phyloP scores from a whole-genome alignment of 53 echinoderm and acorn worm genomes.

The Stichopus horrens region DNA sequence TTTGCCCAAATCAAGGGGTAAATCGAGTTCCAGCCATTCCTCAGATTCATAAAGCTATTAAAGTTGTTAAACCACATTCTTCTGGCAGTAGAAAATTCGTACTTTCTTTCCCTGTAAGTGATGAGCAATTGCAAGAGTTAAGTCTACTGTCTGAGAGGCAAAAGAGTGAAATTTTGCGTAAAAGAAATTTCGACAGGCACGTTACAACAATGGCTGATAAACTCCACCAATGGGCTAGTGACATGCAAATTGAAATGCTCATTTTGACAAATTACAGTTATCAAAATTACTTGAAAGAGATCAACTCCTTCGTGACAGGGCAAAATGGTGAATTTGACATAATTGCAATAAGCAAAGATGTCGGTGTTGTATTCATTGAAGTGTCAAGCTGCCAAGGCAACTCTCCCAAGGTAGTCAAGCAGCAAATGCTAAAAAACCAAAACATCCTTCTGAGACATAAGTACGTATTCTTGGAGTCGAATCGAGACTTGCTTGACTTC shows the following conservation, averaged over 20 bases:
- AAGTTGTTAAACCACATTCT: not conserved
- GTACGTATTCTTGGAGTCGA: slow-evolving; percentile 6
- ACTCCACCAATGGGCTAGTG: not conserved
- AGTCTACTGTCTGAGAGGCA: not conserved
- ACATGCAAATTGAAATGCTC: not conserved
- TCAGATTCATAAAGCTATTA: not conserved
- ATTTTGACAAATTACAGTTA: not conserved
- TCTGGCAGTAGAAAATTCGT: not conserved
- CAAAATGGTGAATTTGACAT: slow-evolving; percentile 7
- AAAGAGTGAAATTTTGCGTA: not conserved
- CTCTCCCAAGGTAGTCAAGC: not conserved
- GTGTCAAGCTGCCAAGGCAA: not conserved
- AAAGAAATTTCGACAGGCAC: not conserved
- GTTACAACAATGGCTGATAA: not conserved
- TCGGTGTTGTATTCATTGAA: not conserved
- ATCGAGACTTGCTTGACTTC: not conserved
- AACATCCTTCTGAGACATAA: not conserved
- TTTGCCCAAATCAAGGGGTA: not conserved
- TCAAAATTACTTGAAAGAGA: not conserved
- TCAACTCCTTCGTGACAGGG: not conserved
- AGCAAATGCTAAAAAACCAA: not conserved
- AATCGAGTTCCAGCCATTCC: not conserved
- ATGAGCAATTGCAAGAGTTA: not conserved
- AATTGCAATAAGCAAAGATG: not conserved
- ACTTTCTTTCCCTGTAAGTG: not conserved